Evolutionary conservation across 2,113 vertebrate genomes (phyloP).

Genomic region (Upupa epops): DNA sequence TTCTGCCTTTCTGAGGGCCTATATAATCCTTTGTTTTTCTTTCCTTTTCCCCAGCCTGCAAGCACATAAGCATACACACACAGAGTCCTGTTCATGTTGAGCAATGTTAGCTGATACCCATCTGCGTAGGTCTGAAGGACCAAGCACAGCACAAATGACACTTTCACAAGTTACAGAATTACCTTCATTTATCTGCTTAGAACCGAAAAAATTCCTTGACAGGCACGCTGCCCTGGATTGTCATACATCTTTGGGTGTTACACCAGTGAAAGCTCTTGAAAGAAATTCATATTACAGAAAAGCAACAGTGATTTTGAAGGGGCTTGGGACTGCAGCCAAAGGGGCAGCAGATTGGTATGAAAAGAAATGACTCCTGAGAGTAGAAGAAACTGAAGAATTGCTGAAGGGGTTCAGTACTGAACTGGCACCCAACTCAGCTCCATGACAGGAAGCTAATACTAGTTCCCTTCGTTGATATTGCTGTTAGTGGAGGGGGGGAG

Average conservation of each 20-base stretch:
- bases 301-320: background rate
- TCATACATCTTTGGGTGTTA: background rate
- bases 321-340: constrained; percentile 17
- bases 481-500: background rate
- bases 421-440: background rate
- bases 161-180: background rate
- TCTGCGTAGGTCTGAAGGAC: background rate
- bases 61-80: rapidly evolving
- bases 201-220: background rate
- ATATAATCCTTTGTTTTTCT: background rate
- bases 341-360: constrained; percentile 10
- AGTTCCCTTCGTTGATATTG: background rate
- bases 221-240: background rate
- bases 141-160: background rate
- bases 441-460: background rate
- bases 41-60: background rate
- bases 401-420: background rate
- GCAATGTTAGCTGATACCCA: background rate
- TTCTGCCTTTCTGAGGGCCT: background rate
- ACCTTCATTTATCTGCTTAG: background rate
- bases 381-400: background rate
- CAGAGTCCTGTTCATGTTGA: background rate
- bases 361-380: background rate
- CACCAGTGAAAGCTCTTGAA: background rate
- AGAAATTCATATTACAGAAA: background rate